Base-by-base conservation (phyloP, 1,140 invertebrate genomes). In the Zaprionus vittiger region DNA sequence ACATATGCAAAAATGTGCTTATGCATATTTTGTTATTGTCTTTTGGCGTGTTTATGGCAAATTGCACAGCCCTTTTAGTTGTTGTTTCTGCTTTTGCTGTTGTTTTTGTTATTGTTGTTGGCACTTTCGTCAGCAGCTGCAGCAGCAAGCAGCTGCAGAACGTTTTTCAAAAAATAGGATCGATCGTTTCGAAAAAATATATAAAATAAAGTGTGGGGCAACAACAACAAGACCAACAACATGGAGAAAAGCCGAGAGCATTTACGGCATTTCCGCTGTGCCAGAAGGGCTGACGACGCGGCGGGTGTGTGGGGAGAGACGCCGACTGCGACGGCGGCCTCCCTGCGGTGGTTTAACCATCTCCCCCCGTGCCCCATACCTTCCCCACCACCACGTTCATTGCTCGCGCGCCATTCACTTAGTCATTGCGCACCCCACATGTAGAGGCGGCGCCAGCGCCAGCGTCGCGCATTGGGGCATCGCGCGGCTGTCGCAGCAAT, bases 41-140 rank as follows among this genome's bases (percentile, higher is more conserved):
- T 73, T 87, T 89, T 89, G 79, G 74, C 83, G 82, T 87, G 80
- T 89, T 89, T 83, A 89, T 86, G 83, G 75, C 77, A 83, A 86
- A 83, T 83, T 73, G 69, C 62, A 62, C 61, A 73, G 69, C 69
- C 69, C 62, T 77, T 77, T 77, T 65, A 64, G 54, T 71, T 37
- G 5, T 69, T 24, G 57, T 52, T 55, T 2, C 49, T 37, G 65
- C 57, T 34, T 38, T 38, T 52, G 52, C 15, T 47, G 44, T 54
- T 69, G 24, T 59, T 80, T 24, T 69, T 59, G 12, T 70, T 60
- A 31, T 69, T 66, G 63, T 67, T 72, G 63, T 59, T 74, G 84
- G 56, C 77, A 73, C 84, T 89, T 89, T 73, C 83, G 83, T 86
- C 83, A 89, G 80, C 83, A 86, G 71, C 77, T 79, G 82, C 77